Percentiles rank a stretch among this genome's conserved stretches.
These are phyloP conservation scores for Erethizon dorsatum DNA, from an alignment of 2,797 vertebrate species.

Conservation along the genomic window DNA sequence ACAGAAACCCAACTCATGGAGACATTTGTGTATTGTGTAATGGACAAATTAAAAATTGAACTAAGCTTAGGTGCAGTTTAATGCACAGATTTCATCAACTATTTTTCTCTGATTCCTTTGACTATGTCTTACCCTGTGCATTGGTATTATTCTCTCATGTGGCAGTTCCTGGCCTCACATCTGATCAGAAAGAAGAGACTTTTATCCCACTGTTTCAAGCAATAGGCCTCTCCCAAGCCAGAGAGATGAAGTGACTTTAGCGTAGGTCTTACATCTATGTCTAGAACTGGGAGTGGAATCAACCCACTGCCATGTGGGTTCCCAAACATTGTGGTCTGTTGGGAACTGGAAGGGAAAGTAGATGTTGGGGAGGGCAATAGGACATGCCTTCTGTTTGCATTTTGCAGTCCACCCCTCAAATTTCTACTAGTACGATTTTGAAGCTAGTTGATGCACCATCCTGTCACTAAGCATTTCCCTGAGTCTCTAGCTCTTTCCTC, in stretches of 20 bases:
- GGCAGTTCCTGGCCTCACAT: neutral
- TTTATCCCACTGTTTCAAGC: neutral
- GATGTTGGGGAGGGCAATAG: neutral
- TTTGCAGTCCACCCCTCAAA: too few species aligned
- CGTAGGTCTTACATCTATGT: neutral
- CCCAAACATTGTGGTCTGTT: neutral
- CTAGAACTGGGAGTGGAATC: neutral
- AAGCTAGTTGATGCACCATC: neutral
- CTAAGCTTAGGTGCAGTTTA: neutral
- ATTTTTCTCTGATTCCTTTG: neutral
- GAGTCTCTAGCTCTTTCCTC: neutral
- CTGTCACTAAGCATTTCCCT: neutral
- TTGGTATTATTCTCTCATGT: neutral
- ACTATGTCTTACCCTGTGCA: neutral
- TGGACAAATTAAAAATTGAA: neutral
- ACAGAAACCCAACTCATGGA: neutral
- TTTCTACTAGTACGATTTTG: neutral
- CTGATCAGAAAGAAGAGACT: neutral
- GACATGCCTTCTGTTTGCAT: fast-evolving
- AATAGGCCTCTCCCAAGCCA: neutral
- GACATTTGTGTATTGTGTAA: neutral
- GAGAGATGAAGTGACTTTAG: neutral
- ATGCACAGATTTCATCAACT: neutral
- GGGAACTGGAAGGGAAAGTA: neutral
- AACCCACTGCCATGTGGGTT: neutral